Evolutionary conservation across 2,797 vertebrate genomes (phyloP).

Genomic region (Myripristis murdjan): DNA sequence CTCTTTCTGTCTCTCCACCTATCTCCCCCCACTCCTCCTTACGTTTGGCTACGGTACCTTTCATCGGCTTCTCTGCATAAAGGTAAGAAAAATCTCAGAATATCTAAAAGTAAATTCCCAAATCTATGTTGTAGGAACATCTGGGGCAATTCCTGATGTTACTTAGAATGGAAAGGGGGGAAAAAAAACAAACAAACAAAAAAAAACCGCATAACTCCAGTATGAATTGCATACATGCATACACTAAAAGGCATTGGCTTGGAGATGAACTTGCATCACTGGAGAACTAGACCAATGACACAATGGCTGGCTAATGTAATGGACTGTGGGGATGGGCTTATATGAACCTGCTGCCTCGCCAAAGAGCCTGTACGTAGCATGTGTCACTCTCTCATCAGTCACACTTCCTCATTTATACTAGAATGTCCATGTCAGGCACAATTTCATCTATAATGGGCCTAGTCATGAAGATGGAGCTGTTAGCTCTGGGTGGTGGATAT

Average conservation of each 20-base stretch:
- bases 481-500: constrained; percentile 27
- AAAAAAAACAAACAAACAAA: no score
- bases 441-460: constrained; percentile 49
- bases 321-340: constrained; percentile 34
- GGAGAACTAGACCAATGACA: constrained; percentile 56
- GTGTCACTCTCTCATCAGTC: constrained; percentile 54
- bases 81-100: constrained; percentile 74
- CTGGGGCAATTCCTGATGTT: constrained; percentile 12
- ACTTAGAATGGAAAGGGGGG: neutral
- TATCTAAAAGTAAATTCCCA: constrained; percentile 12
- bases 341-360: constrained; percentile 46
- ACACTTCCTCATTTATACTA: constrained; percentile 58
- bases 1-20: constrained; percentile 5
- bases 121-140: constrained; percentile 21
- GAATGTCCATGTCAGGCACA: constrained; percentile 40
- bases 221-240: constrained; percentile 44
- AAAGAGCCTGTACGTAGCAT: constrained; percentile 29
- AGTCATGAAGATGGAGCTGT: constrained; percentile 32
- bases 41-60: constrained; percentile 4
- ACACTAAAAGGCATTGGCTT: constrained; percentile 40
- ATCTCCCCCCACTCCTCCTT: neutral
- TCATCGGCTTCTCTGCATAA: constrained; percentile 30
- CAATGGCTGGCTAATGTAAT: constrained; percentile 52
- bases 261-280: constrained; percentile 44
- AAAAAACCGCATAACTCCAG: neutral